Evolutionary conservation across 2,888 invertebrate species (phyloP), one percentile per base, ranked within the genome.

Genomic region (Loripinus fragilis): DNA sequence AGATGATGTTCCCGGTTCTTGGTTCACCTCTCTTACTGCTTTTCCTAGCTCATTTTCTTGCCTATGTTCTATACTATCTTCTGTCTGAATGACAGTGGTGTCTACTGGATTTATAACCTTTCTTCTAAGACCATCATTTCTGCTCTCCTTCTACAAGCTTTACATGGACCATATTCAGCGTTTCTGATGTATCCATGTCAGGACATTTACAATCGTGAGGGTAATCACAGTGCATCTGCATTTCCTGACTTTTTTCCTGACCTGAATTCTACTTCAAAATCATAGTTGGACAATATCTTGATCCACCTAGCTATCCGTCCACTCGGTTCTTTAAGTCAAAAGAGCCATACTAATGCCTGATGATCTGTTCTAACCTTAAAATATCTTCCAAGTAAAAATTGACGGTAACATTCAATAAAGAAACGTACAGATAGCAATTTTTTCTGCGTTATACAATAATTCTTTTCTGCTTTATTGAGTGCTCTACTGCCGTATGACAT

Each of bases 401-500:
- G 69, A 17, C 69, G 17, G 17, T 67, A 74, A 25, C 68, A 68
- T 35, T 66, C 75, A 17, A 70, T 64, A 75, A 75, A 70, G n/a
- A 71, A 76, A 35, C 66, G 28, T 5, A 70, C 48, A 50, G 71
- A 50, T 23, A 76, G 28, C 1, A 71, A 48, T 20, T 76, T 60
- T 71, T 70, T 66, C 38, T 76, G 66, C 0, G 76, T 76, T 17
- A 76, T 65, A 66, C 65, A 65, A 35, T 67, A 71, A 38, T 68
- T 74, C 20, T 23, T 68, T 38, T 76, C 65, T 8, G 65, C 28
- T 38, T 50, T 42, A 33, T 64, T 72, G n/a, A 71, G 45, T 25
- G 77, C 48, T 33, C 72, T 23, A 48, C 71, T 76, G 7, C 38
- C 71, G 50, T 68, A 72, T 23, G 81, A 71, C 25, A 83, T 69